Base-by-base conservation (phyloP, 2,113 vertebrate species). In the Poeciliopsis occidentalis region DNA sequence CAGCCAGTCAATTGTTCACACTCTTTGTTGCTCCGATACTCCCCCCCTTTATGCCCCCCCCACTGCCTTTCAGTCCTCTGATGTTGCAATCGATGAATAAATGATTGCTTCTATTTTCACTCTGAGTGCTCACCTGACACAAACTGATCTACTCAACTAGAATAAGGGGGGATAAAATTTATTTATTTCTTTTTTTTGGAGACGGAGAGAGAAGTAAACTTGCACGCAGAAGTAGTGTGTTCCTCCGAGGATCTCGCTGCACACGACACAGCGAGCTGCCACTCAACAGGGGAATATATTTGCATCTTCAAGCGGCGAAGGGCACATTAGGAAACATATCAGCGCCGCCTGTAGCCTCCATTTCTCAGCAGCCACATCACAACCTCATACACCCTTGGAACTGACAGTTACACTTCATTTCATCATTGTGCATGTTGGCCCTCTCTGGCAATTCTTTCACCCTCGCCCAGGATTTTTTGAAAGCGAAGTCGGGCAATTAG, bases 31-130 rank as follows among this genome's bases (percentile, higher is more conserved):
- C 79, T 82, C 83, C 75, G 73, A 34, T 71, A 76, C 69, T 69
- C 77, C 72, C 76, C 47, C 78, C 80, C 83, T 4, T 27, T 27
- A 27, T 27, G 27, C 31, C 73, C 76, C 69, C 73, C 77, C 72
- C 76, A 60, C 78, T 78, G 84, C 82, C 83, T 88, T 76, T 78
- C 75, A 82, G 79, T 80, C 87, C 84, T 91, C 88, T 92, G 92
- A 94, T 92, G 90, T 92, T 93, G 92, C 92, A 93, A 94, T 93
- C 92, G 76, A 94, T 94, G 88, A 94, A 94, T 94, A 93, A 94
- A 92, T 93, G 90, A 94, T 93, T 92, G 91, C 90, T 92, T 92
- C 92, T 94, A 94, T 94, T 93, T 91, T 93, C 89, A 87, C 88
- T 77, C 64, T 2, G 29, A 80, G 78, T 74, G 68, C 85, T 82